Evolutionary conservation across 2,797 vertebrate genomes (phyloP).

Genomic region (Argentina silus): DNA sequence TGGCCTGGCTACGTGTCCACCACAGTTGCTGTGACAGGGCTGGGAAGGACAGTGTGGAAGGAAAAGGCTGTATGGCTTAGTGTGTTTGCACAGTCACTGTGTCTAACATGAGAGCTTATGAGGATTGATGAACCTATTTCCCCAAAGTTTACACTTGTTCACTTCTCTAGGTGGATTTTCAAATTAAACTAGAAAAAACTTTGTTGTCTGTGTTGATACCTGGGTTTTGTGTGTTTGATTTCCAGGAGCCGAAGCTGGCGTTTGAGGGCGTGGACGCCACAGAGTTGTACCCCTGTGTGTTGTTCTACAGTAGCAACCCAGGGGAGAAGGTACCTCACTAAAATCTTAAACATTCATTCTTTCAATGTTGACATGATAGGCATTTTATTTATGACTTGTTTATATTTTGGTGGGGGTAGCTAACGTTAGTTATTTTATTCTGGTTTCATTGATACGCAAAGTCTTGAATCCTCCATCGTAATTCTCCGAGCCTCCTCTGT

Average conservation of each 20-base stretch:
- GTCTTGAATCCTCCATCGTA: too few relatives aligned
- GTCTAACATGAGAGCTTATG: too few relatives aligned
- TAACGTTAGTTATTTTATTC: too few relatives aligned
- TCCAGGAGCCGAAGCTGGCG: slow-evolving; percentile 81
- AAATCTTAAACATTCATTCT: neutral
- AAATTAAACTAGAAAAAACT: too few relatives aligned
- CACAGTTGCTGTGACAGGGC: too few relatives aligned
- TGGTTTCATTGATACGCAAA: too few relatives aligned
- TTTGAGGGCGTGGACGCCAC: slow-evolving; percentile 83
- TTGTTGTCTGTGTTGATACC: neutral
- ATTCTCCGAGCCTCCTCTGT: neutral
- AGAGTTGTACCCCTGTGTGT: slow-evolving; percentile 82
- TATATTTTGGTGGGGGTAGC: neutral
- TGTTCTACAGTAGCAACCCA: slow-evolving; percentile 87
- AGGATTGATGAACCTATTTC: too few relatives aligned
- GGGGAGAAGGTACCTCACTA: slow-evolving; percentile 79
- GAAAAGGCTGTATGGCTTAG: too few relatives aligned
- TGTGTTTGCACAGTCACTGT: too few relatives aligned
- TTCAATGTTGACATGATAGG: neutral
- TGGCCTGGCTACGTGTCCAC: too few relatives aligned
- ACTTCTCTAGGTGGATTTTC: neutral
- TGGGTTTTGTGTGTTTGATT: slow-evolving; percentile 24
- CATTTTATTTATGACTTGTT: neutral
- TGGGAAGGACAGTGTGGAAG: too few relatives aligned
- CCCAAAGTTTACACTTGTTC: too few relatives aligned